phyloP scores from a whole-genome alignment of 2,113 vertebrate species.

The Andinoacara biseriatus region DNA sequence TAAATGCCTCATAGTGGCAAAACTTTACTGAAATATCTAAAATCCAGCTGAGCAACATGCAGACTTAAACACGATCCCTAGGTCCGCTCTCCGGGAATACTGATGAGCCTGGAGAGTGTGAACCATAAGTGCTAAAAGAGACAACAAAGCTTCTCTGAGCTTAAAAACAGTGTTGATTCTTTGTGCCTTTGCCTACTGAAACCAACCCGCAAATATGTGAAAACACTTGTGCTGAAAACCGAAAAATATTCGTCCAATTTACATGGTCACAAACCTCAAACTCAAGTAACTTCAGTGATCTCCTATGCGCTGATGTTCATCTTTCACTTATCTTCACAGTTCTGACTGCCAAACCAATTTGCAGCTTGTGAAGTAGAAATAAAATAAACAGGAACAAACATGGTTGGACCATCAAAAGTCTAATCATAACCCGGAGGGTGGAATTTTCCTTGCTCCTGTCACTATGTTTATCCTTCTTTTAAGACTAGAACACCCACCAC shows the following conservation, averaged over 20 bases:
- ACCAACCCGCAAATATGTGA: not conserved
- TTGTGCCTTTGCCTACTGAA: not conserved
- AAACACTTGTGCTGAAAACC: not conserved
- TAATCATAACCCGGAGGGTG: not conserved
- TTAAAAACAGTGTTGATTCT: not conserved
- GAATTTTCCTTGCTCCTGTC: not conserved
- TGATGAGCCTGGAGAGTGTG: not conserved
- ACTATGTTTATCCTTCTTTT: conserved; percentile 4
- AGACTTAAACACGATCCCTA: not conserved
- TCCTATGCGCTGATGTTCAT: not conserved
- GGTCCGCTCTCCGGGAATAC: not conserved
- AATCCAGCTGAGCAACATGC: not conserved
- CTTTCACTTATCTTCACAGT: not conserved
- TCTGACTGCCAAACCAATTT: not conserved
- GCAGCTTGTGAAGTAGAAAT: not conserved
- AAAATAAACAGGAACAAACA: conserved; percentile 12
- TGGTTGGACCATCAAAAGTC: not conserved
- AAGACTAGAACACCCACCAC: not conserved
- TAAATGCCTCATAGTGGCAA: too few relatives aligned
- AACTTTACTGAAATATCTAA: too few relatives aligned
- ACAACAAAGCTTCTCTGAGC: not conserved
- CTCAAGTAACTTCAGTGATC: not conserved
- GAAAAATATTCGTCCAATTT: not conserved
- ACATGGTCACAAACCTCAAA: not conserved
- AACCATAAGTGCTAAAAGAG: not conserved